Base-by-base conservation (phyloP, 2,113 vertebrate genomes). In the Tylochromis polylepis region DNA sequence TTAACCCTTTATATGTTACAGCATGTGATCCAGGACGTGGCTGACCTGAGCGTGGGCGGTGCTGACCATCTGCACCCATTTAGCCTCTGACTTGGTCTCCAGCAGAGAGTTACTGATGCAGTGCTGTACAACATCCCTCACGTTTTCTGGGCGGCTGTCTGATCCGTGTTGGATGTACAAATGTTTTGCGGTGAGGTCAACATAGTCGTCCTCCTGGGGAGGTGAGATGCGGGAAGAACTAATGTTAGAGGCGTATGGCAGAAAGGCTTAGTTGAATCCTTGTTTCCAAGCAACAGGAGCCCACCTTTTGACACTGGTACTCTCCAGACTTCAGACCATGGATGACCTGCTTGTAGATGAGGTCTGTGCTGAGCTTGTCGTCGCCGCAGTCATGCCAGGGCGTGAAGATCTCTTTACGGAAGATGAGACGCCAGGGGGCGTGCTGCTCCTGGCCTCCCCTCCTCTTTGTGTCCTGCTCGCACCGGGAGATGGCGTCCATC, bases 371-470 rank as follows among this genome's bases (percentile, higher is more conserved):
- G 90, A 97, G 41, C 0, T 95, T 89, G 89, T 99, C 99, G 83
- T 97, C 93, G 6, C 14, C 91, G 92, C 96, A 97, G 94, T 97
- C 95, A 24, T 99, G 99, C 99, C 99, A 99, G 0, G 99, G 98
- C 0, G 97, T 97, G 92, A 99, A 99, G 93, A 99, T 95, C 89
- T 99, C 98, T 93, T 99, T 99, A 8, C 98, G 97, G 94, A 98
- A 98, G 93, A 97, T 97, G 49, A 99, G 94, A 2, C 97, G 96
- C 98, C 98, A 99, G 6, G 99, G 97, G 0, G 98, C 94, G 0
- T 98, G 96, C 81, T 97, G 97, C 57, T 98, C 98, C 2, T 97
- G 97, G 0, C 96, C 97, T 0, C 98, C 97, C 9, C 75, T 95
- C 81, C 97, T 96, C 90, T 93, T 97, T 6, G 95, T 97, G 4